phyloP scores from a whole-genome alignment of 2,888 invertebrate species.

The Cryptophagus acutangulus region DNA sequence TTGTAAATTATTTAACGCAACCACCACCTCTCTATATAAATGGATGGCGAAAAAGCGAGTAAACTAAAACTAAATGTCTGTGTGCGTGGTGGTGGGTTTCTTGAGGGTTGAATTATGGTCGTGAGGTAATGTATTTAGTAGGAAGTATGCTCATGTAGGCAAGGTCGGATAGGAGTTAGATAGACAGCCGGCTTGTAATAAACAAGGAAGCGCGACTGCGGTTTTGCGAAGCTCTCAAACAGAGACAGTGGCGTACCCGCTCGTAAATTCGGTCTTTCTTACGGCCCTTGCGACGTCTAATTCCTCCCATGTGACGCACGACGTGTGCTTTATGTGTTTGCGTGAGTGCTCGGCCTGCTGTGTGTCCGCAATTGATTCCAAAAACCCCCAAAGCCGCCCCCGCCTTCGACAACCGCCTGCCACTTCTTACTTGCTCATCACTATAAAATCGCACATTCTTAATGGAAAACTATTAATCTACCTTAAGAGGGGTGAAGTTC shows the following conservation, averaged over 20 bases:
- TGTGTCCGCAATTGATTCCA: slow-evolving; percentile 46
- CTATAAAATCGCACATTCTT: slow-evolving; percentile 16
- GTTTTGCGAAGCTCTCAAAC: slow-evolving; percentile 41
- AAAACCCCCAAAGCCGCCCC: slow-evolving; percentile 28
- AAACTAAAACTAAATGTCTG: too few species aligned
- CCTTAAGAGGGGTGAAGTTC: background rate
- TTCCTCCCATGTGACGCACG: slow-evolving; percentile 48
- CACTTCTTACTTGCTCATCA: slow-evolving; percentile 16
- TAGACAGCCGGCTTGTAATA: slow-evolving; percentile 30
- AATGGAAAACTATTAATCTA: slow-evolving; percentile 10
- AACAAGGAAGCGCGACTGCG: slow-evolving; percentile 32
- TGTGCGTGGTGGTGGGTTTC: too few species aligned
- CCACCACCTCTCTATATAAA: too few species aligned
- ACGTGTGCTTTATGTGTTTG: slow-evolving; percentile 48
- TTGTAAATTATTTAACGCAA: too few species aligned
- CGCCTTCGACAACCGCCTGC: slow-evolving; percentile 19
- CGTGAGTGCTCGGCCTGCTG: slow-evolving; percentile 44
- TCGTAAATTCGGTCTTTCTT: slow-evolving; percentile 47
- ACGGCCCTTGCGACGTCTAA: slow-evolving; percentile 46
- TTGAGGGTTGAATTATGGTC: slow-evolving; percentile 24
- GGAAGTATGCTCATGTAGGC: slow-evolving; percentile 20
- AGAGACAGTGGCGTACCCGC: slow-evolving; percentile 40
- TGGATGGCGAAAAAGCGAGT: too few species aligned
- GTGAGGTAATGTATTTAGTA: slow-evolving; percentile 28
- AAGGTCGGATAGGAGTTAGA: slow-evolving; percentile 24